Evolutionary conservation across 2,888 invertebrate genomes (phyloP).

Genomic region (Rapana venosa): DNA sequence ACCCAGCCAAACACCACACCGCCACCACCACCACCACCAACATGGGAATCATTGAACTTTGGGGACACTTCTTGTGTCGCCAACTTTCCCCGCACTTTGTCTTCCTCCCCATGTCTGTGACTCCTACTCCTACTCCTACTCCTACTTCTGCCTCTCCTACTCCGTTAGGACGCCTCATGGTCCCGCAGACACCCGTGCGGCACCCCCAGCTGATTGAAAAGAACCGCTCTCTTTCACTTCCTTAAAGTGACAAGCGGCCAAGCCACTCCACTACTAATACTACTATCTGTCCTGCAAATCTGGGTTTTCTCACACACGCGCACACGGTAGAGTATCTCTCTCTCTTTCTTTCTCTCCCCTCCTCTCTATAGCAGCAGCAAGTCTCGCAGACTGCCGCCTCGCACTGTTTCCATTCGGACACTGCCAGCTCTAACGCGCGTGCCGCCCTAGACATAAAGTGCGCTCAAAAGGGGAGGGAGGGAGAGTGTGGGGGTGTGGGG

Average conservation of each 20-base stretch:
- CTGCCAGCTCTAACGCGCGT: background rate
- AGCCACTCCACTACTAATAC: background rate
- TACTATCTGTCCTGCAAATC: background rate
- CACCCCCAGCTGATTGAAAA: too few relatives aligned
- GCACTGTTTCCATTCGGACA: background rate
- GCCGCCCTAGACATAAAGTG: background rate
- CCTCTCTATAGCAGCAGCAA: background rate
- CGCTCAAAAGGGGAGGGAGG: background rate
- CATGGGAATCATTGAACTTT: background rate
- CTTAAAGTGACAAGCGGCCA: background rate
- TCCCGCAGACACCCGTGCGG: background rate
- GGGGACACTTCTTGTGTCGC: background rate
- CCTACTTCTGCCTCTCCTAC: background rate
- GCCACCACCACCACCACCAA: conserved; percentile 12
- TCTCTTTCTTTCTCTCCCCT: conserved; percentile 24
- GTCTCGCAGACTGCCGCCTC: background rate
- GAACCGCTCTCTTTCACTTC: too few relatives aligned
- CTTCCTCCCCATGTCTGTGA: background rate
- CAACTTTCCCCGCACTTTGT: background rate
- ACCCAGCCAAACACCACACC: background rate
- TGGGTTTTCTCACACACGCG: background rate
- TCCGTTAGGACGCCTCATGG: background rate
- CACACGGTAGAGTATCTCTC: background rate
- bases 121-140: too few relatives aligned
- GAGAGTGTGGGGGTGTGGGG: background rate